phyloP scores from a whole-genome alignment of 2,113 vertebrate genomes.

The Eurypyga helias region DNA sequence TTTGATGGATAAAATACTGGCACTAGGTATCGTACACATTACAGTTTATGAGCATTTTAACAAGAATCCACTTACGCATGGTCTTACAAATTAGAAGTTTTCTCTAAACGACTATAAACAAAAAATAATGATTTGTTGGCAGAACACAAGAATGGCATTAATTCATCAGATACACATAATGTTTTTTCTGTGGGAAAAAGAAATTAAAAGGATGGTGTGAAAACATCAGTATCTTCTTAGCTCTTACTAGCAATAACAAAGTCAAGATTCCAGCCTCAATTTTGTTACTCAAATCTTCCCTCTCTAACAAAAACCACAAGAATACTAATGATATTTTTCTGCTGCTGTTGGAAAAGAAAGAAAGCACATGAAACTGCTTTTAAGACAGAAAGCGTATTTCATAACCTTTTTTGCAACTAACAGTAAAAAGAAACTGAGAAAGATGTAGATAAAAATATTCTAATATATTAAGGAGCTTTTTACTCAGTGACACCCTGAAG shows the following conservation, averaged over 20 bases:
- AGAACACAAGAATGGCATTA: background rate
- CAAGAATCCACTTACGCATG: background rate
- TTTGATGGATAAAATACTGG: background rate
- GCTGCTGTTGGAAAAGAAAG: background rate
- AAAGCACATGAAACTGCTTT: background rate
- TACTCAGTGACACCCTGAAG: background rate
- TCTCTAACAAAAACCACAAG: conserved; percentile 3
- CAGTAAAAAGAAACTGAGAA: background rate
- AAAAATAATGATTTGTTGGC: background rate
- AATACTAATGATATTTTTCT: background rate
- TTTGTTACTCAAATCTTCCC: background rate
- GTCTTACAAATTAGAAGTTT: background rate
- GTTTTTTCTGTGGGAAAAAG: background rate
- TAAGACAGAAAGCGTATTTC: background rate
- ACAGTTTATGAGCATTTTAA: background rate
- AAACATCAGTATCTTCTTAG: background rate
- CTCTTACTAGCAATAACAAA: background rate
- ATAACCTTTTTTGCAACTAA: background rate
- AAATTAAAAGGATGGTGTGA: background rate
- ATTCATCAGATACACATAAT: rapidly evolving
- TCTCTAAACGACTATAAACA: background rate
- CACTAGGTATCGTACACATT: background rate
- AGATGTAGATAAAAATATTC: background rate
- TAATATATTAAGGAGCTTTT: background rate
- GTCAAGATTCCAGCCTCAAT: background rate